Base-by-base conservation (phyloP, 2,797 vertebrate genomes). In the Esox masquinongy region DNA sequence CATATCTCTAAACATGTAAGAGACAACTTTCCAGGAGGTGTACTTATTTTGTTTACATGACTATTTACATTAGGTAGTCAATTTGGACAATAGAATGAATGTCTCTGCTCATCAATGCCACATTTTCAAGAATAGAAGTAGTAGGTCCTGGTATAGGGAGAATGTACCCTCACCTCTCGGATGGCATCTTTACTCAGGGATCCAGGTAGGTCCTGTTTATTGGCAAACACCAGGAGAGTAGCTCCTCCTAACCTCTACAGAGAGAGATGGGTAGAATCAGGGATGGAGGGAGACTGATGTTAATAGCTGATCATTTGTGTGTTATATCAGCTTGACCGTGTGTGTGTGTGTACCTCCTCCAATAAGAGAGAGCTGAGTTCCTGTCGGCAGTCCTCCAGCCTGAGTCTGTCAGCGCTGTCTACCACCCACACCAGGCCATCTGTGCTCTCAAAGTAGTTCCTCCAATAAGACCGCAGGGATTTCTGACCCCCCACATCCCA, bases 381-480 rank as follows among this genome's bases (percentile, higher is more conserved):
- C 74, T 89, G 89, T 51, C 73, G 91, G 85, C 96, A 98, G 91
- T 97, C 96, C n/a, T 95, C 92, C 84, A 98, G 85, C 75, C 97
- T 89, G 68, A 95, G 94, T 63, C 94, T 92, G 90, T 98, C 97
- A 0, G 96, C 96, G 0, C 96, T 97, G 93, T 98, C 97, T 89
- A 97, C 96, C 82, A 98, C 96, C 97, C 97, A 98, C 91, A 98
- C 95, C 86, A 98, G 91, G 12, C 97, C 97, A 0, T 98, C 96
- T 0, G 97, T 98, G 91, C 96, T 96, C 88, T 98, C 97, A 51
- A 98, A 98, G 91, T 98, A 98, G 92, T 98, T 98, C 86, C 96
- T 94, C 97, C 97, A 98, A 78, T 97, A 97, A 4, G 97, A 98
- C 5, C 96, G 95, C 82, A 98, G 91, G 0, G 96, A 98, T 86